Base-by-base conservation (phyloP, 2,113 vertebrate genomes). In the Podocnemis expansa region DNA sequence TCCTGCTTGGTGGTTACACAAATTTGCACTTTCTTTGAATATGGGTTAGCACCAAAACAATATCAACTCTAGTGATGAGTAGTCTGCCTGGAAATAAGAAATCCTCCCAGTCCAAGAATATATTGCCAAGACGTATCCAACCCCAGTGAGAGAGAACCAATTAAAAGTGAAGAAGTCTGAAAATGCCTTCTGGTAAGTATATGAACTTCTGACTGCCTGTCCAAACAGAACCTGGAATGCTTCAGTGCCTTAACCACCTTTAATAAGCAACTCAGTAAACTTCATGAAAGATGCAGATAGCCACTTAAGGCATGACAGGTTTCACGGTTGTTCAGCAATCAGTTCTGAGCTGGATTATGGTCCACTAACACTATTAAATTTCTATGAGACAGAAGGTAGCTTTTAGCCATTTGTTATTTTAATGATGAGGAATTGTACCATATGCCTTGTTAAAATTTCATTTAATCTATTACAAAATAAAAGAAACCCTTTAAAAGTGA, bases 391-490 rank as follows among this genome's bases (percentile, higher is more conserved):
- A 98, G 97, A 98, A 98, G 94, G 95, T 92, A 95, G 94, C 94
- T 98, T 98, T 97, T 93, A 97, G 89, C 93, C 97, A 97, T 97
- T 98, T 98, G 93, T 97, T 98, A 98, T 97, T 98, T 98, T 98
- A 97, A 98, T 94, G 95, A 97, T 94, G 96, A 98, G 76, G 93
- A 98, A 97, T 97, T 94, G 94, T 89, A 96, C 98, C 95, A 97
- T 96, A 97, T 97, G 86, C 96, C 97, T 97, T 98, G 96, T 98
- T 98, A 98, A 98, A 98, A 97, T 90, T 93, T 97, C 97, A 97
- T 98, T 98, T 97, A 96, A 97, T 97, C 95, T 89, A 96, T 96
- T 97, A 96, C 96, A 97, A 97, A 97, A 96, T 92, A 97, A 94
- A 97, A 90, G 90, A 96, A 97, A 96, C 98, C 97, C 97, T 97